These are phyloP conservation scores for Lasioglossum lativentre DNA, from an alignment of 2,888 invertebrate species.

Conservation along the genomic window DNA sequence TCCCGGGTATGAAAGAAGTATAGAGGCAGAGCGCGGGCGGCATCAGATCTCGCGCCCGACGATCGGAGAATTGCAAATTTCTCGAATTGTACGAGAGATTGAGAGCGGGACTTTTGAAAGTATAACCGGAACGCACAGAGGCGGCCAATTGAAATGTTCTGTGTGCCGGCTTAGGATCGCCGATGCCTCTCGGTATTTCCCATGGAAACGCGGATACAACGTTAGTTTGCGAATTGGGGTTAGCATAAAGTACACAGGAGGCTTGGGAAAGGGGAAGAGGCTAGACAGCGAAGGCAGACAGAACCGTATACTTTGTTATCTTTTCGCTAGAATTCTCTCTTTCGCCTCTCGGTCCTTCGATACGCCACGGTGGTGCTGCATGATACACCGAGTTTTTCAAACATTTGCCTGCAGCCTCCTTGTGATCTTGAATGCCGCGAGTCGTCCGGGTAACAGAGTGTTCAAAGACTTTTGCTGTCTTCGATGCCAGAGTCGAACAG, in stretches of 20 bases:
- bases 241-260: conserved; percentile 70
- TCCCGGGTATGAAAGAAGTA: conserved; percentile 30
- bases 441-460: neutral
- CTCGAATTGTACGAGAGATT: conserved; percentile 41
- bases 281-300: conserved; percentile 22
- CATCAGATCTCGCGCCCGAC: conserved; percentile 44
- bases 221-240: conserved; percentile 44
- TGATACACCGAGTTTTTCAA: conserved; percentile 34
- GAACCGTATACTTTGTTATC: conserved; percentile 66
- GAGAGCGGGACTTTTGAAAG: conserved; percentile 52
- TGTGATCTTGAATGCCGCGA: conserved; percentile 15
- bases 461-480: neutral
- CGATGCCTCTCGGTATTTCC: conserved; percentile 32
- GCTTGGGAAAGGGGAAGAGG: conserved; percentile 34
- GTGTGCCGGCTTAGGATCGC: conserved; percentile 55
- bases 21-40: conserved; percentile 12
- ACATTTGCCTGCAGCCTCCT: conserved; percentile 29
- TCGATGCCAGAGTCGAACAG: neutral
- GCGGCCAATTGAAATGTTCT: conserved; percentile 72
- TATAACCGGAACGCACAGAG: conserved; percentile 53
- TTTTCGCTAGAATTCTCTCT: conserved; percentile 21
- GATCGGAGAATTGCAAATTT: conserved; percentile 76
- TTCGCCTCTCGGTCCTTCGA: conserved; percentile 24
- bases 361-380: neutral
- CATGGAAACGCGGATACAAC: conserved; percentile 42